Base-by-base conservation (phyloP, 2,113 vertebrate genomes). In the Chamaetylas fuelleborni region DNA sequence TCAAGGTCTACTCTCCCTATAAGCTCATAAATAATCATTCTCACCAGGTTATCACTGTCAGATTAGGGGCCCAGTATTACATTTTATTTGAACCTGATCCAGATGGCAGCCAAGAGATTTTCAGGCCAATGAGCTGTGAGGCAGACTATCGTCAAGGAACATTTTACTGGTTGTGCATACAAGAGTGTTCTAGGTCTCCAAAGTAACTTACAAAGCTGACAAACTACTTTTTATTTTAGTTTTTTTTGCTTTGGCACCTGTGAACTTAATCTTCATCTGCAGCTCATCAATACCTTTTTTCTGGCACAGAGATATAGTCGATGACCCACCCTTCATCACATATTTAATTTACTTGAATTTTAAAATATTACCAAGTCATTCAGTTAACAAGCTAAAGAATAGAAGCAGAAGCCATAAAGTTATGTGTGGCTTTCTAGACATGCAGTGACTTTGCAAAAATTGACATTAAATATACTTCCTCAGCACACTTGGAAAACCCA, bases 21-120 rank as follows among this genome's bases (percentile, higher is more conserved):
- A 84, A 92, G 89, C 73, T 96, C 72, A 93, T 96, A 84, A 97
- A 96, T 97, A 96, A 88, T 92, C 92, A 94, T 96, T 95, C 84
- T 94, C 81, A 95, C 57, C 77, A 95, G 54, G 22, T 96, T 92
- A 94, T 94, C 95, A 96, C 48, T 90, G 78, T 94, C 90, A 97
- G 86, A 94, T 96, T 94, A 97, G 84, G 80, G 77, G 42, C 17
- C 95, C 90, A 86, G 28, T 91, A 92, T 96, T 92, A 89, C 83
- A 89, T 93, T 96, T 97, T 86, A 91, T 81, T 80, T 95, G 91
- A 87, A 92, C 91, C 69, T 92, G 73, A 95, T 94, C 81, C 95
- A 97, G 95, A 96, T 92, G 93, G 92, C 73, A 95, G 86, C 95
- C 95, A 95, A 56, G 88, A 96, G 91, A 82, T 96, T 96, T 96